Base-by-base conservation (phyloP, 2,888 invertebrate species). In the Tinea pellionella region DNA sequence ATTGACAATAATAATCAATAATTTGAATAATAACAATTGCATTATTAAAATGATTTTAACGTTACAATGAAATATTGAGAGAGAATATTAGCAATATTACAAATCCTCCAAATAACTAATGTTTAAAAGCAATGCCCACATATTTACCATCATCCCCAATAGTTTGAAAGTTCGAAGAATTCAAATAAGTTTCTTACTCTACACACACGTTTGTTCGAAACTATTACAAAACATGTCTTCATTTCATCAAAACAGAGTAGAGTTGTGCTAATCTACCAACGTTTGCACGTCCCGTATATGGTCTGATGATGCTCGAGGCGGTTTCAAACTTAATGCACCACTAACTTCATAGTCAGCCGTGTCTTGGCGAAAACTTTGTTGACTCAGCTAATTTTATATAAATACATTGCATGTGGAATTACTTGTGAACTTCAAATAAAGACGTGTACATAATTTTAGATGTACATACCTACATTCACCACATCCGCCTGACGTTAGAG, bases 281-380 rank as follows among this genome's bases (percentile, higher is more conserved):
- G 24, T 53, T 53, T 53, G 53, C 53, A 53, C 3, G 53, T 53
- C 18, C 24, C 24, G 53, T 24, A 53, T 53, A 19, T 24, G 19
- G 19, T 53, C 19, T 32, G 57, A 57, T 32, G 57, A 15, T 32
- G 32, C 57, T 57, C 16, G 32, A 30, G 57, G 57, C 57, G 32
- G 57, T 57, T 57, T 57, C n/a, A 19, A 57, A 57, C 57, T 57
- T 32, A 57, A 57, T 57, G 57, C 57, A 57, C 57, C 57, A 57
- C 57, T 32, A 57, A 57, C 57, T 57, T 57, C 57, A 32, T 57
- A 32, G 32, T 24, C 57, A 32, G 57, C 32, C 57, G 13, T 32
- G 32, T 57, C 32, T 57, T 57, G 18, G 3, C 32, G n/a, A 24
- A 32, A 57, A 57, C 57, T 57, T 57, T 57, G 32, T 32, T 32